Percentiles rank a stretch among this genome's conserved stretches.
These are phyloP conservation scores for Dynastes tityus DNA, from an alignment of 2,888 invertebrate species.

Conservation along the genomic window DNA sequence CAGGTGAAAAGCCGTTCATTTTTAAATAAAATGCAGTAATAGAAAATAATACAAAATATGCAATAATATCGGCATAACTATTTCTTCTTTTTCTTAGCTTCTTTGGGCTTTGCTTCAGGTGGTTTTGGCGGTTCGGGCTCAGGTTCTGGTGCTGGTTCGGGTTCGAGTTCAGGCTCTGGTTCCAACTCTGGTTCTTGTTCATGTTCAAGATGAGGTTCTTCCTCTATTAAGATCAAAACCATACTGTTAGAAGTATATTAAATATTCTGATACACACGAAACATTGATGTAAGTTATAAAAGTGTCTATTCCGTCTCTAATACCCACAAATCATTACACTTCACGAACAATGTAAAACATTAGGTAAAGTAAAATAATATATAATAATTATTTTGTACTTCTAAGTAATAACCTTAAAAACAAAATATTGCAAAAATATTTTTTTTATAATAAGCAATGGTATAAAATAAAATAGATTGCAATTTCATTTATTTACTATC, in stretches of 20 bases:
- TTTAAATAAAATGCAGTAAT: background rate
- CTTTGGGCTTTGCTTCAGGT: slow-evolving; percentile 52
- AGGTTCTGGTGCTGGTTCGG: slow-evolving; percentile 19
- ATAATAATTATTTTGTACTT: too few relatives aligned
- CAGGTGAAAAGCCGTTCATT: background rate
- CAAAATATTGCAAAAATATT: too few relatives aligned
- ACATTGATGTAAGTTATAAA: too few relatives aligned
- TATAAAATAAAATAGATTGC: too few relatives aligned
- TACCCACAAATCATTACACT: too few relatives aligned
- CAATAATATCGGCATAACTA: background rate
- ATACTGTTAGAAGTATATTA: slow-evolving; percentile 8
- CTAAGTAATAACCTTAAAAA: too few relatives aligned
- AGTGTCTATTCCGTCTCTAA: too few relatives aligned
- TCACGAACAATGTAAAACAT: too few relatives aligned
- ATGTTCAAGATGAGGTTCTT: background rate
- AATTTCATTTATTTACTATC: too few relatives aligned
- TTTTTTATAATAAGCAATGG: too few relatives aligned
- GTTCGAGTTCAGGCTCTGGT: slow-evolving; percentile 44
- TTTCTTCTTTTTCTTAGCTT: slow-evolving; percentile 53
- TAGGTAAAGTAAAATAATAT: too few relatives aligned
- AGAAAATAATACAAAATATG: background rate
- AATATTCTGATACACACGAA: background rate
- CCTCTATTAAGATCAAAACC: background rate
- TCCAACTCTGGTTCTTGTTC: slow-evolving; percentile 3
- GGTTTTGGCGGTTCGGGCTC: slow-evolving; percentile 38